Conservation (phyloP, 2,797 vertebrate species). For the Micropoecilia bifurca region DNA sequence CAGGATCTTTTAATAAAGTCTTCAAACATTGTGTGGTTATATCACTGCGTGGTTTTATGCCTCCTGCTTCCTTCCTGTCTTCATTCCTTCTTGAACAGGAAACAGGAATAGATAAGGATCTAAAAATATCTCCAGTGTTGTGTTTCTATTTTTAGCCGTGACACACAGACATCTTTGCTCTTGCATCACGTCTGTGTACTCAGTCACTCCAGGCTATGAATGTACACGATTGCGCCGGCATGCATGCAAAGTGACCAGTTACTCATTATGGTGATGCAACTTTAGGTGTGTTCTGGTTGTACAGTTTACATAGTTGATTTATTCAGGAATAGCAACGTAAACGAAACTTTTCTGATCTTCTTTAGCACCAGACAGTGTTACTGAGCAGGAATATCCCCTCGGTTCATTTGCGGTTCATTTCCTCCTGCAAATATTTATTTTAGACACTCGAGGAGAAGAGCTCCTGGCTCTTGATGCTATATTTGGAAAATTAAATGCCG, state of each 20-base stretch:
- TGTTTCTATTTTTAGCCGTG: conserved; percentile 61
- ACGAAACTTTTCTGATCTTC: not conserved
- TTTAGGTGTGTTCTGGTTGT: not conserved
- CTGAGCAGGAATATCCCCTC: conserved; percentile 10
- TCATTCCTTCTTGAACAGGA: conserved; percentile 14
- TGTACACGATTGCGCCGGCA: not conserved
- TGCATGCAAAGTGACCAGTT: not conserved
- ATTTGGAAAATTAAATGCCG: not conserved
- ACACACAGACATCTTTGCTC: conserved; percentile 5
- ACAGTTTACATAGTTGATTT: not conserved
- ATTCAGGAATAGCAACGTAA: not conserved
- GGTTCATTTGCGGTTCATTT: not conserved
- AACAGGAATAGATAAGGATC: conserved; percentile 1
- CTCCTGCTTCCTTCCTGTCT: conserved; percentile 5
- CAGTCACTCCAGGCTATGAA: not conserved
- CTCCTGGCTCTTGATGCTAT: not conserved
- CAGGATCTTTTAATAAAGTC: not conserved
- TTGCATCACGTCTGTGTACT: conserved; percentile 47
- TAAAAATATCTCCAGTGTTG: conserved; percentile 58
- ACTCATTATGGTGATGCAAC: not conserved
- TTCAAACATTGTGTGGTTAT: conserved; percentile 18
- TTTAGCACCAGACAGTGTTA: not conserved
- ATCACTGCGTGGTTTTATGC: not conserved
- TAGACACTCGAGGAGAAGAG: not conserved
- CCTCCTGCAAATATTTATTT: conserved; percentile 21